Conservation (phyloP, 1,140 invertebrate species). For the Caenorhabditis tropicalis region DNA sequence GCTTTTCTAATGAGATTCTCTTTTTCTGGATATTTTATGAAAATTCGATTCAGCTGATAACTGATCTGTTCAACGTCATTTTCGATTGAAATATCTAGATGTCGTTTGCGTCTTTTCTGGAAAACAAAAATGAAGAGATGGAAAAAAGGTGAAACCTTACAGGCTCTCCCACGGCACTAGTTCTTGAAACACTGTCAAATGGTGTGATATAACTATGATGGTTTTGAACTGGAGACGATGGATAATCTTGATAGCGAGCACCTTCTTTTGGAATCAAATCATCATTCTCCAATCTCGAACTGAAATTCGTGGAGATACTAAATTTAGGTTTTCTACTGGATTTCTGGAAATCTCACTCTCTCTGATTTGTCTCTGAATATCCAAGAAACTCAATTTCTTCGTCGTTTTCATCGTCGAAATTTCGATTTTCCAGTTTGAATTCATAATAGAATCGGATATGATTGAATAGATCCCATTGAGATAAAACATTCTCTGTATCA, state of each 20-base stretch:
- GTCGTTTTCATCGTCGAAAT: background rate
- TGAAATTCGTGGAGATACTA: too few species aligned
- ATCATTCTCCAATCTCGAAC: too few species aligned
- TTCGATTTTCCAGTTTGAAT: background rate
- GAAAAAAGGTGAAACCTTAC: too few species aligned
- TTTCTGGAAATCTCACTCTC: background rate
- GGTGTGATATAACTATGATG: too few species aligned
- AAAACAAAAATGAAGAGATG: too few species aligned
- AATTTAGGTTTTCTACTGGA: too few species aligned
- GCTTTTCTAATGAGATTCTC: background rate
- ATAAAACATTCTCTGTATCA: background rate
- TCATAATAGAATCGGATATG: background rate
- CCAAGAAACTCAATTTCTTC: background rate
- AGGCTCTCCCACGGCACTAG: too few species aligned
- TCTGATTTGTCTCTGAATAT: background rate
- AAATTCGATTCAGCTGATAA: background rate
- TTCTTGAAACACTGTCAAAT: too few species aligned
- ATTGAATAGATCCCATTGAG: background rate
- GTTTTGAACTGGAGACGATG: too few species aligned
- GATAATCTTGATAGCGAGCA: too few species aligned
- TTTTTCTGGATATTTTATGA: background rate
- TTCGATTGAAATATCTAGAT: background rate
- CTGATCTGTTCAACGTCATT: background rate
- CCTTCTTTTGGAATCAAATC: too few species aligned
- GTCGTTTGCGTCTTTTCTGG: background rate